Base-by-base conservation (phyloP, 2,888 invertebrate species). In the Aproaerema taeniolella region DNA sequence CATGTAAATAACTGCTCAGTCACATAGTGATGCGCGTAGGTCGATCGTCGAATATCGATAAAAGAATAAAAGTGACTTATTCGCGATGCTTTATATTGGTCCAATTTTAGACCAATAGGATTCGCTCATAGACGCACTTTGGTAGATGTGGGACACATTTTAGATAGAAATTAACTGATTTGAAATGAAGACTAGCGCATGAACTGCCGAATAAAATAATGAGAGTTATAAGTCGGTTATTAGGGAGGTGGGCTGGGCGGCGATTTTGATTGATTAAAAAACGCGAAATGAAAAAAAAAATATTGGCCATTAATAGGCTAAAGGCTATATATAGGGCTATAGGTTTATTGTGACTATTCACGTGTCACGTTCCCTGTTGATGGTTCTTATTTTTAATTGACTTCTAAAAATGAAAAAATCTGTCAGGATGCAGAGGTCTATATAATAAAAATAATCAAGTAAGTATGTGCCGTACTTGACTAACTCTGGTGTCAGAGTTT, bases 121-220 rank as follows among this genome's bases (percentile, higher is more conserved):
- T 66, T 77, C 75, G 79, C 81, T 82, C 81, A 79, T 80, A 81
- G 77, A 58, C 68, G 78, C 81, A 81, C 79, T 58, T 67, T 62
- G 55, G 52, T 72, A 80, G 74, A 73, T 45, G 65, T 76, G 72
- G 53, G 55, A 67, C 80, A 80, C 80, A 52, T 54, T 55, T 58
- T 79, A 79, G 75, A 71, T 79, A 79, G 73, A 54, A 44, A 66
- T 50, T 52, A 53, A 59, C 53, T 42, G 42, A 53, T 42, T 37
- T 37, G 42, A 47, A 29, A 10, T 13, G 45, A 51, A 41, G 46
- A 78, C 79, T 80, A 81, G 83, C 79, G 47, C n/a, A n/a, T 44
- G 65, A 67, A 80, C 80, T 82, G 82, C 81, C 82, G 75, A 56
- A 51, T 53, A 52, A 55, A 52, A 50, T 57, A 61, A 25, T 13